Conservation (phyloP, 2,113 vertebrate species). For the Marcusenius ussheri region DNA sequence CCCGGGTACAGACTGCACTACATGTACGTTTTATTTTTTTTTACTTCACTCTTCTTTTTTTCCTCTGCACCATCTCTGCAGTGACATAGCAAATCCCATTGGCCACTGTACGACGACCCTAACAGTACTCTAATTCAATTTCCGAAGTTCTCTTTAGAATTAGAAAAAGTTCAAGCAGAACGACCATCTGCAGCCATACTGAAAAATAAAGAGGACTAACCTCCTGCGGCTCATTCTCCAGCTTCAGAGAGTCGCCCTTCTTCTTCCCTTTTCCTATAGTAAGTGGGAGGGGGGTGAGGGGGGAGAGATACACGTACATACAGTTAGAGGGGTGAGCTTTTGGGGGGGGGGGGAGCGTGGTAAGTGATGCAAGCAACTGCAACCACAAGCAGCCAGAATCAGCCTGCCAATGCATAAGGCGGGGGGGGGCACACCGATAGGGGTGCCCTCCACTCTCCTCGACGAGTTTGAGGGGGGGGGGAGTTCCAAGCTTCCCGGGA, state of each 20-base stretch:
- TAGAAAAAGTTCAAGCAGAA: not conserved
- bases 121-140: not conserved
- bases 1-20: too few species aligned
- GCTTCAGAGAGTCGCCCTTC: conserved; percentile 71
- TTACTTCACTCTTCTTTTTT: not conserved
- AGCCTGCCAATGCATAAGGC: not conserved
- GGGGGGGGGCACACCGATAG: not conserved
- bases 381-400: not conserved
- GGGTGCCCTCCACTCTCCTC: not conserved
- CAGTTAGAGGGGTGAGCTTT: not conserved
- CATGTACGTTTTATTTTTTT: not conserved
- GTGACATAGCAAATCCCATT: not conserved
- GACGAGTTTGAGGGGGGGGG: not conserved
- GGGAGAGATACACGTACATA: not conserved
- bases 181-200: not conserved
- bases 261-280: conserved; percentile 74
- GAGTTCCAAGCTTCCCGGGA: not conserved
- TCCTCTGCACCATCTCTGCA: not conserved
- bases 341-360: not conserved
- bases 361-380: not conserved
- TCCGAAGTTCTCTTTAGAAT: not conserved
- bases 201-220: conserved; percentile 45
- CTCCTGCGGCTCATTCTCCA: conserved; percentile 80
- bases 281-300: not conserved
- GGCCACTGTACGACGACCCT: not conserved